These are phyloP conservation scores for Epinephelus lanceolatus DNA, from an alignment of 2,113 vertebrate genomes.

Conservation along the genomic window DNA sequence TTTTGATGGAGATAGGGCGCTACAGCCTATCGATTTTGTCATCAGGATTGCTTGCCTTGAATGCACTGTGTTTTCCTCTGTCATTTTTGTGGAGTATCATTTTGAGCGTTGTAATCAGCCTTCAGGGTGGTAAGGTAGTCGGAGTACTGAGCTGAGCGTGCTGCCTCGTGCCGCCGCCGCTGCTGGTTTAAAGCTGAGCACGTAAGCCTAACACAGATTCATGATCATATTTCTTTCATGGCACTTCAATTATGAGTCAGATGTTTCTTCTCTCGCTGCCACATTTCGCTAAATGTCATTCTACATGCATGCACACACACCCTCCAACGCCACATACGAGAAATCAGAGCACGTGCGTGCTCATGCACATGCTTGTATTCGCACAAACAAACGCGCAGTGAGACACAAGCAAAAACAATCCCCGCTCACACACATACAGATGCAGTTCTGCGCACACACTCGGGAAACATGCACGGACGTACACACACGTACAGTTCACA, in stretches of 20 bases:
- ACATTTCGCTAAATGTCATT: conserved; percentile 81
- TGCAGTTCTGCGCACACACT: background rate
- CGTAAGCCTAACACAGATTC: conserved; percentile 69
- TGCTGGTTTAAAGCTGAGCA: conserved; percentile 63
- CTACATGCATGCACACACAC: conserved; percentile 70
- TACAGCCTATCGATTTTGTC: conserved; percentile 71
- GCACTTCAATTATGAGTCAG: conserved; percentile 84
- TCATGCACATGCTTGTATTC: conserved; percentile 7
- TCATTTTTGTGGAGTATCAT: conserved; percentile 63
- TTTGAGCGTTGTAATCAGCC: conserved; percentile 66
- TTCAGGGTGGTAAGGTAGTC: conserved; percentile 52
- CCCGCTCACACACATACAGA: conserved; percentile 9
- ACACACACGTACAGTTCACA: conserved; percentile 38
- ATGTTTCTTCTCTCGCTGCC: conserved; percentile 74
- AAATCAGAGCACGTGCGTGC: background rate
- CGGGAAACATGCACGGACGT: background rate
- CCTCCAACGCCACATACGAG: conserved; percentile 42
- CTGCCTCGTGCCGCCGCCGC: conserved; percentile 25
- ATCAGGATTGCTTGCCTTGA: conserved; percentile 61
- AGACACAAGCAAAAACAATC: conserved; percentile 35
- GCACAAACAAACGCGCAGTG: conserved; percentile 18
- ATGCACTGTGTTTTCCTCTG: conserved; percentile 53
- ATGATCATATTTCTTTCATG: conserved; percentile 82
- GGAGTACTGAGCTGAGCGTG: conserved; percentile 22
- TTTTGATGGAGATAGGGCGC: conserved; percentile 71